phyloP scores from a whole-genome alignment of 2,797 vertebrate genomes.

The Sorex maritimensis region DNA sequence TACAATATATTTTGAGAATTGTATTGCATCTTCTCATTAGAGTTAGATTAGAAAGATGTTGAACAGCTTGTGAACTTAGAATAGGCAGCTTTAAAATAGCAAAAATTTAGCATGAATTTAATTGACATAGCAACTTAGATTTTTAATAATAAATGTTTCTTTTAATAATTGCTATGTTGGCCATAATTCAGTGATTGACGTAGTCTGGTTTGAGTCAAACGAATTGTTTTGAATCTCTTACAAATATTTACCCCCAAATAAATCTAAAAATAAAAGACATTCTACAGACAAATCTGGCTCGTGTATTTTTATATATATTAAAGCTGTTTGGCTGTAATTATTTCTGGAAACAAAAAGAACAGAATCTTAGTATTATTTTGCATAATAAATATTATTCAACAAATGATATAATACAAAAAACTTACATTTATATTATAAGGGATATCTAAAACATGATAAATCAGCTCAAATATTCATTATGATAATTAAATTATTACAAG shows the following conservation, averaged over 20 bases:
- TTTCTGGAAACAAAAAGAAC: neutral
- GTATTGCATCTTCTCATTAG: neutral
- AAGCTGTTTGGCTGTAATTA: neutral
- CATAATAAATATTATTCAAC: constrained; percentile 2
- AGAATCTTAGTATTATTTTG: constrained; percentile 60
- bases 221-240: constrained; percentile 1
- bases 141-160: constrained; percentile 24
- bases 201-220: constrained; percentile 16
- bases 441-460: neutral
- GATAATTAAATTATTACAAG: constrained; percentile 15
- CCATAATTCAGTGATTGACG: constrained; percentile 22
- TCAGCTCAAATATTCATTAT: constrained; percentile 16
- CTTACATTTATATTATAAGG: neutral
- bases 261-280: neutral
- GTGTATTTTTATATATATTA: neutral
- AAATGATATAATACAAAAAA: neutral
- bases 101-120: constrained; percentile 33
- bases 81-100: neutral
- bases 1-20: constrained; percentile 34
- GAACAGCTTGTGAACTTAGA: neutral
- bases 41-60: constrained; percentile 12
- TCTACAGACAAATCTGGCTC: constrained; percentile 33
- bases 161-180: neutral
- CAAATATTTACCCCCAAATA: constrained; percentile 1
- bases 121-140: constrained; percentile 38